These are phyloP conservation scores for Acleris laterana DNA, from an alignment of 2,888 invertebrate genomes.

Conservation along the genomic window DNA sequence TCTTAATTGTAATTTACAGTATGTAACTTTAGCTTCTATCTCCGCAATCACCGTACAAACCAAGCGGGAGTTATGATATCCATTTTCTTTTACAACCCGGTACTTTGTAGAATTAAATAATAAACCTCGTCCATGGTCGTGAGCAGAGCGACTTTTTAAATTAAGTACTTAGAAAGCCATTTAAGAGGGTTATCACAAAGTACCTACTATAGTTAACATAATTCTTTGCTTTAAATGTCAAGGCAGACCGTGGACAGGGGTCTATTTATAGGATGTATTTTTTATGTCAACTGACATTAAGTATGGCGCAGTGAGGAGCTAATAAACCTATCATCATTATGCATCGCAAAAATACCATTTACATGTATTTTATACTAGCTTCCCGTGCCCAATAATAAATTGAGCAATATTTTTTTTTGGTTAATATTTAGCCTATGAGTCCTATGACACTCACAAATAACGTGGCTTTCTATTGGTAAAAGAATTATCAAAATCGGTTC, in stretches of 20 bases:
- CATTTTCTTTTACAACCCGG: conserved; percentile 26
- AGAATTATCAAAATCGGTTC: too few relatives aligned
- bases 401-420: too few relatives aligned
- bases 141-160: conserved; percentile 5
- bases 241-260: conserved; percentile 5
- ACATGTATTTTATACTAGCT: too few relatives aligned
- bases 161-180: conserved; percentile 23
- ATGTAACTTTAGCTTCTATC: too few relatives aligned
- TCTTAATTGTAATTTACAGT: too few relatives aligned
- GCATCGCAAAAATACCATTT: too few relatives aligned
- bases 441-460: too few relatives aligned
- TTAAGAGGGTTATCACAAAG: conserved; percentile 12
- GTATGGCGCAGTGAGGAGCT: background rate
- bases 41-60: background rate
- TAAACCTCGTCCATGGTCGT: conserved; percentile 11
- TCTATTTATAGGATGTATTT: conserved; percentile 3
- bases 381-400: too few relatives aligned
- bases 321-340: background rate
- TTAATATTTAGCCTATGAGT: too few relatives aligned
- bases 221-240: conserved; percentile 18
- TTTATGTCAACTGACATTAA: background rate
- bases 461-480: too few relatives aligned
- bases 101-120: conserved; percentile 26
- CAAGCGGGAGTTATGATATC: conserved; percentile 20
- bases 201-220: conserved; percentile 1